Conservation (phyloP, 1,140 invertebrate species). For the Zaprionus nigranus region DNA sequence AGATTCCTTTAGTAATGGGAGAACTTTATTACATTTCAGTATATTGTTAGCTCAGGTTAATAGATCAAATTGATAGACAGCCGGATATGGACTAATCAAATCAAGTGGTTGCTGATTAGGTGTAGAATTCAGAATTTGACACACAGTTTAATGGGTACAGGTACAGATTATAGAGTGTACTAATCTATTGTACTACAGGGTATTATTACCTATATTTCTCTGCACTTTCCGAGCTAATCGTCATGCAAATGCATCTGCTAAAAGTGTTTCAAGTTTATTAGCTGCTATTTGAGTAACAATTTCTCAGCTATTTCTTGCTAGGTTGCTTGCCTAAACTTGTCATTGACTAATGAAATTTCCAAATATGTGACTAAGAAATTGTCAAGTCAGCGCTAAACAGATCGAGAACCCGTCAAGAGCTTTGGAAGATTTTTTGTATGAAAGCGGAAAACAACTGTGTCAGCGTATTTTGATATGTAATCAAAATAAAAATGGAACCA, state of each 20-base stretch:
- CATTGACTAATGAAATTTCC: slow-evolving; percentile 23
- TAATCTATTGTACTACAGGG: neutral
- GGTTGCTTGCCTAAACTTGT: slow-evolving; percentile 3
- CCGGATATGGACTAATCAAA: neutral
- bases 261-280: neutral
- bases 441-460: slow-evolving; percentile 33
- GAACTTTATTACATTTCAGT: neutral
- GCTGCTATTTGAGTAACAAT: neutral
- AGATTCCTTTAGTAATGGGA: no score
- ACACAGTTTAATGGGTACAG: neutral
- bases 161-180: no score
- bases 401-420: slow-evolving; percentile 37
- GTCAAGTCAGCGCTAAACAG: slow-evolving; percentile 22
- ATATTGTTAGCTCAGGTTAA: neutral
- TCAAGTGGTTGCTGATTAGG: neutral
- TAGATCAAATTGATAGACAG: neutral
- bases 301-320: neutral
- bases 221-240: neutral
- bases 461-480: slow-evolving; percentile 22
- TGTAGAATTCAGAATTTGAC: neutral
- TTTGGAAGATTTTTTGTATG: slow-evolving; percentile 19
- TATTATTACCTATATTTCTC: neutral
- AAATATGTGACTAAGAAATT: slow-evolving; percentile 46
- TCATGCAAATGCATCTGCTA: neutral
- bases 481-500: slow-evolving; percentile 4